These are phyloP conservation scores for Sturmia bella DNA, from an alignment of 2,888 invertebrate species.

Conservation along the genomic window DNA sequence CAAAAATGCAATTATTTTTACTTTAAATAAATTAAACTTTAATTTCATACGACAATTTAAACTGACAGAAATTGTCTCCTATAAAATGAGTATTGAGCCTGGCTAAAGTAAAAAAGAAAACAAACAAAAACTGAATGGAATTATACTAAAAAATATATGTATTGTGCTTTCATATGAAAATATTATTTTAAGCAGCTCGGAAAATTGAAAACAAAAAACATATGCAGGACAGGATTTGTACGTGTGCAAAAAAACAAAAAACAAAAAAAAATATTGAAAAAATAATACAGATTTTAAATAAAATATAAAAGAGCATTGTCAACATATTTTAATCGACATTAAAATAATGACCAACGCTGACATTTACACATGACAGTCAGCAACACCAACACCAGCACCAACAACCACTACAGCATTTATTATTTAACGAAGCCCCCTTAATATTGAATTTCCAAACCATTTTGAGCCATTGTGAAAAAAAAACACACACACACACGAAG, in stretches of 20 bases:
- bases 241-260: background rate
- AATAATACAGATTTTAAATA: constrained; percentile 17
- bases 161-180: constrained; percentile 60
- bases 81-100: constrained; percentile 50
- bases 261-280: constrained; percentile 10
- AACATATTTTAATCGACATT: constrained; percentile 71
- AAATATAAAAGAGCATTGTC: constrained; percentile 68
- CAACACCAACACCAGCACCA: background rate
- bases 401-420: background rate
- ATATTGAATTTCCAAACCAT: constrained; percentile 34
- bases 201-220: constrained; percentile 15
- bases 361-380: constrained; percentile 62
- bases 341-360: constrained; percentile 68
- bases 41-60: constrained; percentile 40
- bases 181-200: constrained; percentile 60
- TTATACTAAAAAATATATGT: constrained; percentile 18
- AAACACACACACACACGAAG: background rate
- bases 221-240: constrained; percentile 43
- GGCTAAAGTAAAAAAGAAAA: background rate
- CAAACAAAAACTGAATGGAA: background rate
- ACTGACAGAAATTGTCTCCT: constrained; percentile 53
- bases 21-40: constrained; percentile 54
- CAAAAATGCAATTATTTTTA: constrained; percentile 4
- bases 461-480: constrained; percentile 35
- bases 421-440: background rate